Evolutionary conservation across 2,888 invertebrate genomes (phyloP).

Genomic region (Lapara coniferarum): DNA sequence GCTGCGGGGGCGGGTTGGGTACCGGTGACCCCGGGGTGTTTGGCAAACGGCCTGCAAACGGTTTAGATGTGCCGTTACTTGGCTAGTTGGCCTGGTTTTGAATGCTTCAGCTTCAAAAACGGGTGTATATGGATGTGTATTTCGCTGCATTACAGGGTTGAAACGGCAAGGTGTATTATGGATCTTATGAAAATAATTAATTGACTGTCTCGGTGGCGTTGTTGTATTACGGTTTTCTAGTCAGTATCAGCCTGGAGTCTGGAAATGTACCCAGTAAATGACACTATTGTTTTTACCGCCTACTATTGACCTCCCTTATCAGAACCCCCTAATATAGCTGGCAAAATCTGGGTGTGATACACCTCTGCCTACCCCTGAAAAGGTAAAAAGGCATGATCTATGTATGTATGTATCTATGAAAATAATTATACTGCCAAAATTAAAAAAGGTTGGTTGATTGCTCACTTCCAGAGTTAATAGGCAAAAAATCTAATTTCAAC

Average conservation of each 20-base stretch:
- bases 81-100: conserved; percentile 18
- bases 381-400: too few species aligned
- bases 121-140: conserved; percentile 2
- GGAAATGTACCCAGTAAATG: too few species aligned
- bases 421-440: neutral
- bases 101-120: neutral
- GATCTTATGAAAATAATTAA: neutral
- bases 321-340: too few species aligned
- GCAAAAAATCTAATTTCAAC: neutral
- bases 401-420: too few species aligned
- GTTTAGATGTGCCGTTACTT: conserved; percentile 24
- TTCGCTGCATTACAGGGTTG: neutral
- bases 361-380: too few species aligned
- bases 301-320: too few species aligned
- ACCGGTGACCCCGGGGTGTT: conserved; percentile 62
- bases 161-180: neutral
- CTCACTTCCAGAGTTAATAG: neutral
- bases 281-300: too few species aligned
- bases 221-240: too few species aligned
- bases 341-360: too few species aligned
- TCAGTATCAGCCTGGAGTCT: too few species aligned
- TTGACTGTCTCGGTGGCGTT: too few species aligned
- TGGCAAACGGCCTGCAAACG: conserved; percentile 56
- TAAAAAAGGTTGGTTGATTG: neutral
- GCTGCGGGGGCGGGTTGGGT: conserved; percentile 53